A percentile compares a stretch with the other conserved stretches of the same genome.
These are phyloP conservation scores for Charadrius vociferus DNA, from an alignment of 2,113 vertebrate species.

Conservation along the genomic window DNA sequence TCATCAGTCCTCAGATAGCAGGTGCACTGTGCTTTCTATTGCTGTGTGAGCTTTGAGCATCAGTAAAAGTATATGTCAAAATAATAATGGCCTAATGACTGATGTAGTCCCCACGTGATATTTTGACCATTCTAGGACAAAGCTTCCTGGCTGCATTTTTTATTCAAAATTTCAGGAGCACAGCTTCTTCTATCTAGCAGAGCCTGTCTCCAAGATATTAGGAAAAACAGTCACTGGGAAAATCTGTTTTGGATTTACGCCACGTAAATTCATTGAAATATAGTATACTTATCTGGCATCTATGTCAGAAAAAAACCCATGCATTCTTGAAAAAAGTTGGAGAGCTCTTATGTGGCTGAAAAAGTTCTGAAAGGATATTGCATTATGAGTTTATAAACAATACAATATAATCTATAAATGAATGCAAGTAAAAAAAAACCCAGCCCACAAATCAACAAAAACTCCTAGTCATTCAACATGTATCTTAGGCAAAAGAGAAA, in stretches of 20 bases:
- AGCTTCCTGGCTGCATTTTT: not conserved
- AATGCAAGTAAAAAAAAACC: not conserved
- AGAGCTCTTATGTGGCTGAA: not conserved
- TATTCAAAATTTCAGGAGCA: not conserved
- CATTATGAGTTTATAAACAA: not conserved
- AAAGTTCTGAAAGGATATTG: not conserved
- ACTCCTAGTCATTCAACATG: not conserved
- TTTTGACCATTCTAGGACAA: not conserved
- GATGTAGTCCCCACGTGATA: not conserved
- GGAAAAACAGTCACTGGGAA: not conserved
- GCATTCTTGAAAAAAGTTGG: not conserved
- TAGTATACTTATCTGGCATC: not conserved
- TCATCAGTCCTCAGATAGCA: not conserved
- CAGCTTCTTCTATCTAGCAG: not conserved
- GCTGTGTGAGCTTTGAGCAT: not conserved
- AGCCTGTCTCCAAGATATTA: not conserved
- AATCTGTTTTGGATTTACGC: not conserved
- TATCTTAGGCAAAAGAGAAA: not conserved
- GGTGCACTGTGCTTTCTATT: accelerated
- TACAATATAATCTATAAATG: not conserved
- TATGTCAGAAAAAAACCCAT: not conserved
- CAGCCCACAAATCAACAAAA: not conserved
- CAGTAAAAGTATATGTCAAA: not conserved
- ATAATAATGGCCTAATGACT: not conserved
- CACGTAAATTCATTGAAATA: not conserved